Base-by-base conservation (phyloP, 2,113 vertebrate species). In the Dryoscopus gambensis region DNA sequence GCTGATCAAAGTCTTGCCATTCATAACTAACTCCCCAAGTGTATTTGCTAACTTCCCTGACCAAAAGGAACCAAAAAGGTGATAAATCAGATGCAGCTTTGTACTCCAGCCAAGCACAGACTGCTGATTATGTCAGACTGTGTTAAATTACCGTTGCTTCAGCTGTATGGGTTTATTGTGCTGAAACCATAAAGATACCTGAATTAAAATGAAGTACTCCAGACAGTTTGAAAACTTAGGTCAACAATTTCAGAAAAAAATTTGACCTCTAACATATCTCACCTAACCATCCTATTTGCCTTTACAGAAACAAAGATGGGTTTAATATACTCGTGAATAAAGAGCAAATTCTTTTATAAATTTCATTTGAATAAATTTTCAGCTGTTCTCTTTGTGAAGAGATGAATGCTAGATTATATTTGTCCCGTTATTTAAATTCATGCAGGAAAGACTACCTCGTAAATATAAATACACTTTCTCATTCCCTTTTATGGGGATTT, bases 81-180 rank as follows among this genome's bases (percentile, higher is more conserved):
- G 94, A 96, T 97, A 98, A 96, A 97, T 97, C 90, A 92, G 87
- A 95, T 85, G 67, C 69, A 81, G 80, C 84, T 89, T 93, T 96
- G 90, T 90, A 92, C 62, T 53, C 22, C 6, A 80, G 91, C 91
- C 91, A 95, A 93, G 21, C 17, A 57, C 59, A 93, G 49, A 15
- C 24, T 68, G 47, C n/a, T 31, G n/a, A 68, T 71, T 87, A 76
- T 56, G 60, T 15, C 68, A 77, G 15, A 39, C 20, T 92, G 59
- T 60, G 70, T 30, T 94, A 69, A 93, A 97, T 92, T 91, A 93
- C 68, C 33, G 28, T 56, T 87, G 35, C 47, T 84, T 88, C 59
- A 69, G 60, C 31, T 9, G 1, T 15, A 70, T 30, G 37, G 40
- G 27, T 49, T 95, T 93, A 65, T 60, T 67, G 42, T 78, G 25